phyloP scores from a whole-genome alignment of 2,888 invertebrate species.

The Eudasyphora cyanicolor region DNA sequence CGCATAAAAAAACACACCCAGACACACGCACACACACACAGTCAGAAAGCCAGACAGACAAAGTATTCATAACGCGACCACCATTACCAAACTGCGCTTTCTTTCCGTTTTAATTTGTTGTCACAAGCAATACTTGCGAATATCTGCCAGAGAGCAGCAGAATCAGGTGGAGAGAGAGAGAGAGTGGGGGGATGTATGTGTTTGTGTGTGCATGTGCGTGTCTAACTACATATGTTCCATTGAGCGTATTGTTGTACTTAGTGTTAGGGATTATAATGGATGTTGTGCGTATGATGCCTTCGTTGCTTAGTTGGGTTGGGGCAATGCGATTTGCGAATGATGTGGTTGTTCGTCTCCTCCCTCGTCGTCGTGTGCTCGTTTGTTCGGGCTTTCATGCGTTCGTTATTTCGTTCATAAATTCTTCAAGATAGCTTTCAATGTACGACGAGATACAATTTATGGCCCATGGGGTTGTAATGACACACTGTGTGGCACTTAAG shows the following conservation, averaged over 20 bases:
- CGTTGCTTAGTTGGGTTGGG: too few species aligned
- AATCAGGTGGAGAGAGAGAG: background rate
- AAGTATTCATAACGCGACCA: background rate
- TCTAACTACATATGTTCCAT: background rate
- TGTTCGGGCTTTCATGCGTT: background rate
- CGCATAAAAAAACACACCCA: background rate
- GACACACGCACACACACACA: background rate
- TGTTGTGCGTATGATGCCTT: background rate
- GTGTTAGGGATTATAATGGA: background rate
- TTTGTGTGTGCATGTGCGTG: background rate
- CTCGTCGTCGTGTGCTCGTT: background rate
- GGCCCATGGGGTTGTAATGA: background rate
- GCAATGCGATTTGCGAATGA: too few species aligned
- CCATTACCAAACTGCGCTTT: background rate
- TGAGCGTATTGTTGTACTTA: background rate
- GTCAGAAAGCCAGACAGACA: background rate
- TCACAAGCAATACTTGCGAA: background rate
- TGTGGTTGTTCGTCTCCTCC: too few species aligned
- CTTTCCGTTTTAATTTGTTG: constrained; percentile 3
- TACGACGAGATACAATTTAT: background rate
- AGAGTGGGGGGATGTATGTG: background rate
- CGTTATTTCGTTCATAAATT: background rate
- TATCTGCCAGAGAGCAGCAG: background rate
- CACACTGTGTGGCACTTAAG: background rate
- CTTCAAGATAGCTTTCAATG: background rate